phyloP scores from a whole-genome alignment of 2,888 invertebrate genomes.

The Acleris literana region DNA sequence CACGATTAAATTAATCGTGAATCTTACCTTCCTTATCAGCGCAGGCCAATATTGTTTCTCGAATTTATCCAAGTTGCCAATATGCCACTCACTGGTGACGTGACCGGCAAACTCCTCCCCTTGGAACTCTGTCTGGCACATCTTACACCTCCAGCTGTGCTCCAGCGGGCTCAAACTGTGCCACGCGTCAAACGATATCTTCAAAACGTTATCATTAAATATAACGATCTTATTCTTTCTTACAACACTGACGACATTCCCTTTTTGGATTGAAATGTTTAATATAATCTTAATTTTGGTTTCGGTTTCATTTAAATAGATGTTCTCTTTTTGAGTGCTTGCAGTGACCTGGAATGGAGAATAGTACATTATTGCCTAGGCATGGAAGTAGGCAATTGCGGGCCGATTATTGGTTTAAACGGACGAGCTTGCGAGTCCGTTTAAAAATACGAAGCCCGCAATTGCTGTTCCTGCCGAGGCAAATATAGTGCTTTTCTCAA shows the following conservation, averaged over 20 bases:
- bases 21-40: constrained; percentile 43
- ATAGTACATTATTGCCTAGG: no score
- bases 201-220: constrained; percentile 37
- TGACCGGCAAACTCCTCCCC: constrained; percentile 36
- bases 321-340: constrained; percentile 38
- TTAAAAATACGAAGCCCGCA: no score
- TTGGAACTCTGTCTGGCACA: constrained; percentile 39
- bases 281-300: constrained; percentile 33
- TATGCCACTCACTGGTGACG: constrained; percentile 34
- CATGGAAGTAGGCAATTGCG: no score
- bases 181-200: constrained; percentile 44
- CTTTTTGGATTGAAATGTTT: constrained; percentile 22
- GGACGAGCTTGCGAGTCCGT: no score
- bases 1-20: no score
- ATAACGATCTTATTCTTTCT: constrained; percentile 42
- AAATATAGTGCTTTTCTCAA: no score
- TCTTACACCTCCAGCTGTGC: constrained; percentile 31
- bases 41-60: constrained; percentile 39
- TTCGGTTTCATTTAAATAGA: constrained; percentile 37
- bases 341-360: constrained; percentile 1
- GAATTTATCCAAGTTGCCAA: constrained; percentile 30
- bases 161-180: constrained; percentile 38
- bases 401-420: no score
- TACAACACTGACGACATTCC: background rate
- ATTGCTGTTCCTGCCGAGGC: no score